phyloP scores from a whole-genome alignment of 2,888 invertebrate genomes.

The Rutpela maculata region DNA sequence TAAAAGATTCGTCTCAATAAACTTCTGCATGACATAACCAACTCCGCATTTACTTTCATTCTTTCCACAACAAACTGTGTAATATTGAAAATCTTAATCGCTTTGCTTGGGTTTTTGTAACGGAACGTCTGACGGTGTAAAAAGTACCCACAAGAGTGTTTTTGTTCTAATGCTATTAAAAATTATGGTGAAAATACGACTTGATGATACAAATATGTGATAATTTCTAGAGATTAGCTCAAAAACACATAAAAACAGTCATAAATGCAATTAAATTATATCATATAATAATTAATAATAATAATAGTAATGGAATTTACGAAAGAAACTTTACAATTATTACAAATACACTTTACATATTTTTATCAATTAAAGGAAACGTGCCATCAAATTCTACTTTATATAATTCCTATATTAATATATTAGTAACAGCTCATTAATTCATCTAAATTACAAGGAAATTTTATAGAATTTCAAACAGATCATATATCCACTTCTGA shows the following conservation, averaged over 20 bases:
- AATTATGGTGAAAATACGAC: slow-evolving; percentile 52
- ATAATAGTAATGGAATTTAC: slow-evolving; percentile 65
- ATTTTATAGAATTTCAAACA: slow-evolving; percentile 49
- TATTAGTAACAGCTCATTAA: slow-evolving; percentile 48
- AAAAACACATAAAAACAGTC: slow-evolving; percentile 69
- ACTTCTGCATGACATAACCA: background rate
- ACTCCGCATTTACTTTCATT: no score
- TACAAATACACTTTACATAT: slow-evolving; percentile 68
- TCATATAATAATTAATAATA: slow-evolving; percentile 56
- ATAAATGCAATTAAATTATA: slow-evolving; percentile 67
- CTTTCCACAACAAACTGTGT: no score
- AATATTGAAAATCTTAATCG: no score
- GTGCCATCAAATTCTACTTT: slow-evolving; percentile 69
- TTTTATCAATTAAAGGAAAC: slow-evolving; percentile 59
- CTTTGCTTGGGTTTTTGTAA: background rate
- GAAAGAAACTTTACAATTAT: slow-evolving; percentile 69
- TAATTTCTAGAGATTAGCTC: slow-evolving; percentile 65
- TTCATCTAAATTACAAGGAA: slow-evolving; percentile 50
- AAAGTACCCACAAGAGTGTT: slow-evolving; percentile 52
- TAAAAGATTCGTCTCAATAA: no score
- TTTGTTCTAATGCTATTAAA: slow-evolving; percentile 60
- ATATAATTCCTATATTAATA: slow-evolving; percentile 55
- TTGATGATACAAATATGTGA: slow-evolving; percentile 58
- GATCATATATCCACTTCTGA: slow-evolving; percentile 49
- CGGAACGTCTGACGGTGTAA: slow-evolving; percentile 44